Conservation (phyloP, 2,113 vertebrate genomes). For the Melospiza georgiana region DNA sequence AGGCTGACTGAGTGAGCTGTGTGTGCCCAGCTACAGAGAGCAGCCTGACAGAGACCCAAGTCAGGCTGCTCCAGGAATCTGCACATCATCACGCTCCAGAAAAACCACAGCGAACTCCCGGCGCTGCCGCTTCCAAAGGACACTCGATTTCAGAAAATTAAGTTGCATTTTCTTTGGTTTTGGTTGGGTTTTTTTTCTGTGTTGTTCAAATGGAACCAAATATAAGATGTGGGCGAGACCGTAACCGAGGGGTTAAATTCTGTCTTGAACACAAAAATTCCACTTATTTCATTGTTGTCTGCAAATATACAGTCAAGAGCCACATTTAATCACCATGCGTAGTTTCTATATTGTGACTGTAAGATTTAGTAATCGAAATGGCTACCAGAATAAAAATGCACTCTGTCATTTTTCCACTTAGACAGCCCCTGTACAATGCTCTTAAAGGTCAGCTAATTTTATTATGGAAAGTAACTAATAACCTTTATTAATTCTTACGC, state of each 20-base stretch:
- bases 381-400: constrained; percentile 25
- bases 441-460: constrained; percentile 66
- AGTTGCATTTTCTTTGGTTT: background rate
- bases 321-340: background rate
- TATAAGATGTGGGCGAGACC: background rate
- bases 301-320: background rate
- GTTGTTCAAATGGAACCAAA: background rate
- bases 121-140: background rate
- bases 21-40: constrained; percentile 8
- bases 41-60: constrained; percentile 23
- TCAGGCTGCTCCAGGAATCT: constrained; percentile 47
- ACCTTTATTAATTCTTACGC: constrained; percentile 44
- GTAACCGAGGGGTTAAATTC: background rate
- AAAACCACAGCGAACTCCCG: constrained; percentile 41
- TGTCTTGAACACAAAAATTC: background rate
- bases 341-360: background rate
- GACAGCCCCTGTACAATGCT: constrained; percentile 8
- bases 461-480: constrained; percentile 53
- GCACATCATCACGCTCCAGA: constrained; percentile 36
- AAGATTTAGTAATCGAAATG: constrained; percentile 4
- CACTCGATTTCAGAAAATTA: background rate
- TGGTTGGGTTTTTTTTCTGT: background rate
- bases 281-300: background rate
- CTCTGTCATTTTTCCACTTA: constrained; percentile 43
- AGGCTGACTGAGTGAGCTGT: background rate